phyloP scores from a whole-genome alignment of 2,888 invertebrate species.

The Synanthedon tipuliformis region DNA sequence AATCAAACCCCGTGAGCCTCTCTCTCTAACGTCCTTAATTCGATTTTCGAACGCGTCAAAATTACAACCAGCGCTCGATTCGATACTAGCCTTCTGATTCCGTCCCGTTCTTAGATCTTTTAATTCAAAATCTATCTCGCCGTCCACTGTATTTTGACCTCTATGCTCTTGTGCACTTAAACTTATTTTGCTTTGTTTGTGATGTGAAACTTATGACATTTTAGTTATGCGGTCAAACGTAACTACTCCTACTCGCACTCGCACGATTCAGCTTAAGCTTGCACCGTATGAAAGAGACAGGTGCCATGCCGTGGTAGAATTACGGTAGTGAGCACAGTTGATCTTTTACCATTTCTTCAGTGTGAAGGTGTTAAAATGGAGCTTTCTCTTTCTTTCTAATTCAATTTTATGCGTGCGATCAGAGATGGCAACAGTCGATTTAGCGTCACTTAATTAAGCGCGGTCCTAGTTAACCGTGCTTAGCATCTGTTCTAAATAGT shows the following conservation, averaged over 20 bases:
- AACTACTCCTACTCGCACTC: slow-evolving; percentile 70
- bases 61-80: slow-evolving; percentile 57
- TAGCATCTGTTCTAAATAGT: slow-evolving; percentile 50
- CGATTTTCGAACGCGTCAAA: slow-evolving; percentile 68
- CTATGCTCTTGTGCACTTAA: slow-evolving; percentile 8
- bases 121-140: slow-evolving; percentile 10
- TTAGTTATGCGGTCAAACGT: slow-evolving; percentile 18
- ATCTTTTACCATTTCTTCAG: slow-evolving; percentile 62
- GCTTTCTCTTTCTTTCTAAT: slow-evolving; percentile 38
- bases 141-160: background rate
- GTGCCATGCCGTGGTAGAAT: slow-evolving; percentile 65
- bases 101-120: slow-evolving; percentile 48
- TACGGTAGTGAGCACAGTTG: slow-evolving; percentile 71
- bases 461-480: slow-evolving; percentile 51
- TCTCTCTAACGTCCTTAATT: slow-evolving; percentile 68
- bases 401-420: slow-evolving; percentile 10
- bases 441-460: slow-evolving; percentile 48
- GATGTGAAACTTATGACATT: slow-evolving; percentile 22
- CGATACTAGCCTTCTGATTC: slow-evolving; percentile 53
- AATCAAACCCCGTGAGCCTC: slow-evolving; percentile 53
- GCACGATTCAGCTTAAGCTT: slow-evolving; percentile 64
- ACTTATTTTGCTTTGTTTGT: slow-evolving; percentile 12
- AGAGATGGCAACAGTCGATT: slow-evolving; percentile 33
- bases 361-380: slow-evolving; percentile 54
- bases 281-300: slow-evolving; percentile 68